Percentiles rank a stretch among this genome's conserved stretches.
phyloP scores from a whole-genome alignment of 2,113 vertebrate genomes.

The Halcyon malimbica region DNA sequence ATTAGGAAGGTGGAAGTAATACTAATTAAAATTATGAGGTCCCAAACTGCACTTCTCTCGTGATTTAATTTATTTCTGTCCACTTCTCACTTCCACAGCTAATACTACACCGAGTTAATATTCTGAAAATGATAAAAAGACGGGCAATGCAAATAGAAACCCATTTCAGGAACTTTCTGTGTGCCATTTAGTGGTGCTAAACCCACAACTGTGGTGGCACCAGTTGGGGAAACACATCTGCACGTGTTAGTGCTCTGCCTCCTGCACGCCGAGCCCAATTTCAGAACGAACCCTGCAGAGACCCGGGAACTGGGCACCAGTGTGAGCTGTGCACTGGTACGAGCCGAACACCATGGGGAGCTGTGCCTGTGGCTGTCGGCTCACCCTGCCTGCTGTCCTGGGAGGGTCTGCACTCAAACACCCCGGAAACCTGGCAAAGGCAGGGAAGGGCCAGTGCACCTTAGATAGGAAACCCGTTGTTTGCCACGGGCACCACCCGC shows the following conservation, averaged over 20 bases:
- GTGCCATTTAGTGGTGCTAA: rapidly evolving
- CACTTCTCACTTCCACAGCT: neutral
- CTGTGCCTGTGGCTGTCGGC: neutral
- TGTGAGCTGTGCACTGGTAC: neutral
- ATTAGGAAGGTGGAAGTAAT: neutral
- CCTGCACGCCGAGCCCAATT: rapidly evolving
- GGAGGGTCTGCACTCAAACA: neutral
- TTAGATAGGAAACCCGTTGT: neutral
- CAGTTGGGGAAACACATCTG: neutral
- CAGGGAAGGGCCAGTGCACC: neutral
- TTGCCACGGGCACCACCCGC: no score
- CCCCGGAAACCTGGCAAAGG: neutral
- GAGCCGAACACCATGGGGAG: no score
- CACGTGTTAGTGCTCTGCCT: neutral
- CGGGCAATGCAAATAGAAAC: neutral
- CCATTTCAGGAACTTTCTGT: neutral
- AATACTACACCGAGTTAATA: neutral
- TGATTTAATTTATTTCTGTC: neutral
- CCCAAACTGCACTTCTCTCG: neutral
- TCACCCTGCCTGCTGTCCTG: neutral
- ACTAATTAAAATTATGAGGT: neutral
- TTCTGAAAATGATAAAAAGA: neutral
- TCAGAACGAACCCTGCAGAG: neutral
- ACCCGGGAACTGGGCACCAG: rapidly evolving
- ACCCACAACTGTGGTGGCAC: neutral